Evolutionary conservation across 2,113 vertebrate genomes (phyloP), one percentile per base, ranked within the genome.

Genomic region (Prietella phreatophila): DNA sequence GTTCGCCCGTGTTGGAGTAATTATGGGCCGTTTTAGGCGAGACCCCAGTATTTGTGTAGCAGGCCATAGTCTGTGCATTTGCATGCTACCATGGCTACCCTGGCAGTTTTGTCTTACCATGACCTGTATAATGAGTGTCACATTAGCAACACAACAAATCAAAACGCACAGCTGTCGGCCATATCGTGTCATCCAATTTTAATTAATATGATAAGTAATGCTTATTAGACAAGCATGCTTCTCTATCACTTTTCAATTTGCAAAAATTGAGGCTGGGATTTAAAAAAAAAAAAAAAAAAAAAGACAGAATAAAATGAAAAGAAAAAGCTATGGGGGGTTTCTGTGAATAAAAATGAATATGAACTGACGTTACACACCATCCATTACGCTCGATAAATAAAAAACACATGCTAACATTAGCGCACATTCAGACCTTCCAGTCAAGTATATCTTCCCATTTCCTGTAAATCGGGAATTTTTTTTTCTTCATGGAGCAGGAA

Each of bases 201-300:
- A 91, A 91, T 91, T 91, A 89, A 91, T 91, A 91, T 91, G 91
- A 91, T 91, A 91, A 91, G 89, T 91, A 91, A 90, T 91, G 91
- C 89, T 90, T 91, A 91, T 91, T 90, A 91, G 89, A 91, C 87
- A 60, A 83, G 89, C 85, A 86, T 84, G 89, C 85, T 87, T 89
- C 87, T 90, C 88, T 80, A 87, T 88, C 89, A 84, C 87, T 86
- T 89, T 89, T 88, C 87, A 87, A 90, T 90, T 91, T 89, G 90
- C 79, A 25, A 84, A 89, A 89, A 91, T 87, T 91, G 89, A 87
- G 61, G 79, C 90, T 86, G 86, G 86, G 90, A 88, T 47, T 47
- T 91, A 61, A 84, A 87, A 85, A 90, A 90, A 90, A 85, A 88
- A 86, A 84, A 89, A 61, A 84, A 85, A 85, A 90, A 89, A 85